Percentiles rank a stretch among this genome's conserved stretches.
These are phyloP conservation scores for Bugula neritina DNA, from an alignment of 2,888 invertebrate genomes.

Conservation along the genomic window DNA sequence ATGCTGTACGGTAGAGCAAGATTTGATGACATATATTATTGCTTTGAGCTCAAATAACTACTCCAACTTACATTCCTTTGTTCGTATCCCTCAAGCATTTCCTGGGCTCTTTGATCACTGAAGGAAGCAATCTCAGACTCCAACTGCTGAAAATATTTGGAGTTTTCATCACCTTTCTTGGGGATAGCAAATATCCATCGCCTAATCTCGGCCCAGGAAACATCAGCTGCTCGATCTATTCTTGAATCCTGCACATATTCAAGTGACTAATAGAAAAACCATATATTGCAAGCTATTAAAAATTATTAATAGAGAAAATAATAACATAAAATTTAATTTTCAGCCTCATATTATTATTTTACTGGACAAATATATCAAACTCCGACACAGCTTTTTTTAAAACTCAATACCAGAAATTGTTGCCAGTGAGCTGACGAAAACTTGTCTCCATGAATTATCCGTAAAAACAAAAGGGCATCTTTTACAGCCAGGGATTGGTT, in stretches of 20 bases:
- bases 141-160: not conserved
- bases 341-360: too few relatives aligned
- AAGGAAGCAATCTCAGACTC: not conserved
- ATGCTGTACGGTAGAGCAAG: too few relatives aligned
- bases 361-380: too few relatives aligned
- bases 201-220: not conserved
- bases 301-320: too few relatives aligned
- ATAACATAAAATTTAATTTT: too few relatives aligned
- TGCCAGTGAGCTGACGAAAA: slow-evolving; percentile 44
- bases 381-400: too few relatives aligned
- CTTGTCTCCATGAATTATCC: slow-evolving; percentile 42
- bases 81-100: not conserved
- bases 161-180: not conserved
- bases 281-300: too few relatives aligned
- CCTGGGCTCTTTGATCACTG: not conserved
- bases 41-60: too few relatives aligned
- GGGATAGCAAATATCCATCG: not conserved
- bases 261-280: too few relatives aligned
- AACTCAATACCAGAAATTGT: slow-evolving; percentile 36
- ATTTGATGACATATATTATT: too few relatives aligned
- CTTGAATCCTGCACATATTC: not conserved
- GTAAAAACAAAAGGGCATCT: slow-evolving; percentile 42
- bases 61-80: not conserved
- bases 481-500: slow-evolving; percentile 36
- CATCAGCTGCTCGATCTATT: not conserved